Percentiles rank a stretch among this genome's conserved stretches.
Evolutionary conservation across 2,888 invertebrate species (phyloP).

Genomic region (Eupithecia vulgata): DNA sequence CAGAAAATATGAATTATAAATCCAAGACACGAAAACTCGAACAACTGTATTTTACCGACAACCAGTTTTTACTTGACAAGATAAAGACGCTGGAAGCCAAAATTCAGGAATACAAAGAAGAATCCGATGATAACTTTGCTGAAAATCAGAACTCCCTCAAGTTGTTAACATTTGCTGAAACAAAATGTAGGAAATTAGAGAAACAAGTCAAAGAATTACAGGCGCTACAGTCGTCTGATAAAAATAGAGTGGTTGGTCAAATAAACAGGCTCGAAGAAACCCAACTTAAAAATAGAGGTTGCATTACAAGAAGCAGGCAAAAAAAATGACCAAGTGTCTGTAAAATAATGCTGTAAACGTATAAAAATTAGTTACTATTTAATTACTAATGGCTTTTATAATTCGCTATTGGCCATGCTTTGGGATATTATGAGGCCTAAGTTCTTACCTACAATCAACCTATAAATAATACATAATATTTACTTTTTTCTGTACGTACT

Average conservation of each 20-base stretch:
- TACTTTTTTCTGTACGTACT: background rate
- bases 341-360: background rate
- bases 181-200: constrained; percentile 11
- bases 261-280: constrained; percentile 9
- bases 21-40: constrained; percentile 18
- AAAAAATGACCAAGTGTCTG: background rate
- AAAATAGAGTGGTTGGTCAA: constrained; percentile 7
- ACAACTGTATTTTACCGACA: constrained; percentile 20
- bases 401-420: too few species aligned
- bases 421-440: too few species aligned
- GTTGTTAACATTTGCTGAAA: constrained; percentile 3
- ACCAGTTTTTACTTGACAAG: constrained; percentile 19
- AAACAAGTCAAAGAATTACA: constrained; percentile 2
- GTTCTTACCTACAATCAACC: background rate
- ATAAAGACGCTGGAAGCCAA: constrained; percentile 17
- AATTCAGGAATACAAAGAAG: background rate
- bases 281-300: background rate
- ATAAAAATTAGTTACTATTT: background rate
- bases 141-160: constrained; percentile 4
- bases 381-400: too few species aligned
- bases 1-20: constrained; percentile 9
- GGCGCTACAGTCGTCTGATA: background rate
- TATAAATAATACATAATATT: background rate
- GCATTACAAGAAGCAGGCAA: constrained; percentile 5
- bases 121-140: constrained; percentile 7